Conservation (phyloP, 2,113 vertebrate species). For the Psilopogon haemacephalus region DNA sequence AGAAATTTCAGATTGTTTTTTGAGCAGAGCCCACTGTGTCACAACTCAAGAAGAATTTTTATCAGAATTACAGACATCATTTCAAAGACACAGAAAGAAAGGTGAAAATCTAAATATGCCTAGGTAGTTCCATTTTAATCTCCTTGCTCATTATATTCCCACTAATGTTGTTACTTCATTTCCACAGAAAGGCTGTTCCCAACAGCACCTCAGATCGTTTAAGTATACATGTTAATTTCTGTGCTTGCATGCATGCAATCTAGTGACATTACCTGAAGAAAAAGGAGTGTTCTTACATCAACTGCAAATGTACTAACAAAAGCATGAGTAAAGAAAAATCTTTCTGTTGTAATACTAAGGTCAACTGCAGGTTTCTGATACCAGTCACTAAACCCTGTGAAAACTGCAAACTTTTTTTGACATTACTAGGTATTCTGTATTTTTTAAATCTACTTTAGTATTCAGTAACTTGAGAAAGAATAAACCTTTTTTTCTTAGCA, state of each 20-base stretch:
- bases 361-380: not conserved
- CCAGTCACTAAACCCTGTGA: not conserved
- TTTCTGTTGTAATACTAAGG: not conserved
- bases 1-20: slow-evolving; percentile 45
- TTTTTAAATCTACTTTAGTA: not conserved
- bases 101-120: slow-evolving; percentile 19
- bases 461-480: not conserved
- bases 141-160: not conserved
- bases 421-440: not conserved
- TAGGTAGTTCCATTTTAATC: slow-evolving; percentile 34
- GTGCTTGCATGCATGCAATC: not conserved
- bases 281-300: not conserved
- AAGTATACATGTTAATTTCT: not conserved
- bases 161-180: not conserved
- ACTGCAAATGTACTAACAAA: not conserved
- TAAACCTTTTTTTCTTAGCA: not conserved
- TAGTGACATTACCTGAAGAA: not conserved
- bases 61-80: slow-evolving; percentile 5
- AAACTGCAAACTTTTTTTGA: not conserved
- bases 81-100: slow-evolving; percentile 6
- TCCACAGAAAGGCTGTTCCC: slow-evolving; percentile 8
- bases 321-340: not conserved
- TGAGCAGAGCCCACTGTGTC: slow-evolving; percentile 21
- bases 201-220: not conserved
- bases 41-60: slow-evolving; percentile 23